These are phyloP conservation scores for Argyra leucocephala DNA, from an alignment of 2,888 invertebrate genomes.

Conservation along the genomic window DNA sequence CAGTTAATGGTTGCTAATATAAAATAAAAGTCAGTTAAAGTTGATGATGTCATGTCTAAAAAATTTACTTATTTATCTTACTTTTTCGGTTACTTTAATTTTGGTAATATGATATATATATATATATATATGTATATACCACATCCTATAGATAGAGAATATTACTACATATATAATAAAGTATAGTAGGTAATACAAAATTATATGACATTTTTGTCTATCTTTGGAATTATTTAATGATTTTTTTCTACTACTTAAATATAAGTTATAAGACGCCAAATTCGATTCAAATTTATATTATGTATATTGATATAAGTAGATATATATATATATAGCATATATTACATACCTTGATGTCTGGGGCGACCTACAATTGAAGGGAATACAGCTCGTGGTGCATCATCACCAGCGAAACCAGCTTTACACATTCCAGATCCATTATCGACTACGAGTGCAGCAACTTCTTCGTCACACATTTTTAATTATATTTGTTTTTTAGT, in stretches of 20 bases:
- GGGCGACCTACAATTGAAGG: slow-evolving; percentile 85
- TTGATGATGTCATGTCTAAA: neutral
- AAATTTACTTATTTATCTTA: neutral
- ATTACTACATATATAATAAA: too few relatives aligned
- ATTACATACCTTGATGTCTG: slow-evolving; percentile 56
- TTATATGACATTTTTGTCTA: too few relatives aligned
- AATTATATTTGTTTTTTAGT: slow-evolving; percentile 15
- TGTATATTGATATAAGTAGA: too few relatives aligned
- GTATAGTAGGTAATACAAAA: too few relatives aligned
- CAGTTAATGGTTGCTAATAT: too few relatives aligned
- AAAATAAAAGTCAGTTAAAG: neutral
- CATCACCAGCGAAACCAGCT: slow-evolving; percentile 85
- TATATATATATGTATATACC: too few relatives aligned
- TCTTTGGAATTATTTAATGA: too few relatives aligned
- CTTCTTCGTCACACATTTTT: slow-evolving; percentile 91
- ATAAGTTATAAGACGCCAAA: too few relatives aligned
- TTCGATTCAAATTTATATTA: too few relatives aligned
- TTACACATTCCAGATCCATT: slow-evolving; percentile 92
- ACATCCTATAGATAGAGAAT: too few relatives aligned
- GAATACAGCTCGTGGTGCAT: slow-evolving; percentile 80
- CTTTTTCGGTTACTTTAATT: neutral
- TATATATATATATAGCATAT: too few relatives aligned
- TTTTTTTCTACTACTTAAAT: too few relatives aligned
- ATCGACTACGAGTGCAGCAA: slow-evolving; percentile 86
- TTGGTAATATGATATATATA: neutral